These are phyloP conservation scores for Serinus canaria DNA, from an alignment of 2,113 vertebrate species.

Conservation along the genomic window DNA sequence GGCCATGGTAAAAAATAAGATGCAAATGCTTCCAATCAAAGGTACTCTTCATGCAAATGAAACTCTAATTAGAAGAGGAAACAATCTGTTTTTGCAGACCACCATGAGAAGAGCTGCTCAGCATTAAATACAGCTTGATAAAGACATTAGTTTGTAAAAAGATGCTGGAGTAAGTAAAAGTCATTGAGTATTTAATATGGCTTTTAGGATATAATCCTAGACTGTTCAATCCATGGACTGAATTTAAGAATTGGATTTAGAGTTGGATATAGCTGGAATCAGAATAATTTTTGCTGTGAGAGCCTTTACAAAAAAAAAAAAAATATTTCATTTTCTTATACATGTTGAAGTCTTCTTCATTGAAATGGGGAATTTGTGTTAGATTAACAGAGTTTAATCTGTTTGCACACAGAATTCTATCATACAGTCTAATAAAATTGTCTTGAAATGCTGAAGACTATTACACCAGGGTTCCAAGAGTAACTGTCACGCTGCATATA, in stretches of 20 bases:
- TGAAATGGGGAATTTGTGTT: not conserved
- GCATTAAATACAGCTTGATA: not conserved
- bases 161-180: not conserved
- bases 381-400: not conserved
- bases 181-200: not conserved
- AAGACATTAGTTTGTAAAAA: not conserved
- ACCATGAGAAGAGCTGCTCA: not conserved
- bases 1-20: not conserved
- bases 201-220: not conserved
- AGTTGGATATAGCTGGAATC: not conserved
- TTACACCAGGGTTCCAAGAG: not conserved
- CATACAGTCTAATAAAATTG: not conserved
- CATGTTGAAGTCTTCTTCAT: not conserved
- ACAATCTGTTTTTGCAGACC: constrained; percentile 23
- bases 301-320: not conserved
- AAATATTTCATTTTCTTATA: not conserved
- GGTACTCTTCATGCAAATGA: constrained; percentile 17
- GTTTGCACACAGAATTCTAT: not conserved
- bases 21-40: constrained; percentile 30
- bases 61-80: constrained; percentile 35
- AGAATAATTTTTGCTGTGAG: not conserved
- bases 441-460: not conserved
- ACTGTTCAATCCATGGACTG: not conserved
- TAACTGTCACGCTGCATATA: not conserved
- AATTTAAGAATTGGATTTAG: not conserved